Conservation (phyloP, 2,113 vertebrate species). For the Mystacornis crossleyi region DNA sequence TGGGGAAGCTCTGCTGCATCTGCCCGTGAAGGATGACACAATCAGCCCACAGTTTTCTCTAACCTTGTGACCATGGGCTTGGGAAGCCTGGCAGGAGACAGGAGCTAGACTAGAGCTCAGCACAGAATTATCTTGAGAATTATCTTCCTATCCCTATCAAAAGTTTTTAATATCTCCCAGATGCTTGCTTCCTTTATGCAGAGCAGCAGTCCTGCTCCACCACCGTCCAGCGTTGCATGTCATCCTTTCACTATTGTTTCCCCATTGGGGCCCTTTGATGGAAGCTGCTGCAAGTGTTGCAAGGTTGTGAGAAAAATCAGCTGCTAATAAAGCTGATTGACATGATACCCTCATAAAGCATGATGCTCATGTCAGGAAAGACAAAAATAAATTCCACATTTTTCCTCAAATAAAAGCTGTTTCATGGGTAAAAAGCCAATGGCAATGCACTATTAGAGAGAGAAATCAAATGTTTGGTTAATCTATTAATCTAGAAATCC, state of each 20-base stretch:
- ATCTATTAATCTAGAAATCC: background rate
- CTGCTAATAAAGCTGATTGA: background rate
- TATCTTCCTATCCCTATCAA: background rate
- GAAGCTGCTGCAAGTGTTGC: background rate
- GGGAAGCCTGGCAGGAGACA: background rate
- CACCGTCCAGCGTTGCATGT: accelerated
- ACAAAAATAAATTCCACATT: background rate
- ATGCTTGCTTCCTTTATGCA: background rate
- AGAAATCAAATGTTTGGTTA: background rate
- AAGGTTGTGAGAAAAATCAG: background rate
- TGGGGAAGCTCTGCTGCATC: background rate
- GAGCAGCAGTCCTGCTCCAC: background rate
- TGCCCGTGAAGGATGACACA: background rate
- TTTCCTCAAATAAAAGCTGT: background rate
- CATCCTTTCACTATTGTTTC: background rate
- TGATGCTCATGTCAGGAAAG: background rate
- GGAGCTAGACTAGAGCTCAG: background rate
- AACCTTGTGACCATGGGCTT: background rate
- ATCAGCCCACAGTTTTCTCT: background rate
- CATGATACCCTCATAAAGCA: background rate
- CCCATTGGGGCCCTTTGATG: background rate
- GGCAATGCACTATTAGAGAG: background rate
- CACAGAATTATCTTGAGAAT: background rate
- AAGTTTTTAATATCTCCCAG: conserved; percentile 15
- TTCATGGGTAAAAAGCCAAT: background rate